phyloP scores from a whole-genome alignment of 2,888 invertebrate genomes.

The Helobdella robusta region DNA sequence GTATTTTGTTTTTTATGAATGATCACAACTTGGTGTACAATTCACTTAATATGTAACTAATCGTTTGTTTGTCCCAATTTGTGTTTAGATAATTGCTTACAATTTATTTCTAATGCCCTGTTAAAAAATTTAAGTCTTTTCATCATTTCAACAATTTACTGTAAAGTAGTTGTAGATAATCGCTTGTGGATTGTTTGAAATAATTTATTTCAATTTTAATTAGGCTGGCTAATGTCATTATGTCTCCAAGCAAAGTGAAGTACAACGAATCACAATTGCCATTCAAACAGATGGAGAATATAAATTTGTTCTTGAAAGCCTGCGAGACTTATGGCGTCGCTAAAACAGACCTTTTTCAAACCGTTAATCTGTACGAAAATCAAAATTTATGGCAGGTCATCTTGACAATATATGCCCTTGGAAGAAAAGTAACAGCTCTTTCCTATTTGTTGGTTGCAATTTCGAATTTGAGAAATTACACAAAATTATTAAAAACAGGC shows the following conservation, averaged over 20 bases:
- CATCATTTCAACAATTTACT: background rate
- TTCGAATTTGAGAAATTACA: background rate
- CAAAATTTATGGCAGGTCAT: slow-evolving; percentile 93
- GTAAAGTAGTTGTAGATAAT: background rate
- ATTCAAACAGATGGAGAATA: slow-evolving; percentile 98
- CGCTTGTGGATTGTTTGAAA: background rate
- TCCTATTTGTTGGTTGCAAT: background rate
- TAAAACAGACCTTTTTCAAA: slow-evolving; percentile 95
- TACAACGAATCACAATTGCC: slow-evolving; percentile 66
- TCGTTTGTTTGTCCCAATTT: too few relatives aligned
- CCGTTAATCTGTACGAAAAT: slow-evolving; percentile 90
- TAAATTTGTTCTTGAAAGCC: slow-evolving; percentile 74
- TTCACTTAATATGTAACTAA: too few relatives aligned
- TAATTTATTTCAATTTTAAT: background rate
- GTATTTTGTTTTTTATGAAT: background rate
- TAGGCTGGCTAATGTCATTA: slow-evolving; percentile 32
- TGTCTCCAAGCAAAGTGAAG: slow-evolving; percentile 63
- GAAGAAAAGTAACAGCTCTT: slow-evolving; percentile 63
- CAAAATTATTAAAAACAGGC: slow-evolving; percentile 39
- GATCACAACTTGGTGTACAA: too few relatives aligned
- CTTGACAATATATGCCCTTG: slow-evolving; percentile 80
- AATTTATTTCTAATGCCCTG: too few relatives aligned
- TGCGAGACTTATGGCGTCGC: slow-evolving; percentile 85
- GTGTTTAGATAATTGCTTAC: too few relatives aligned
- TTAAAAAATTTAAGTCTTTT: background rate